Evolutionary conservation across 2,113 vertebrate species (phyloP).

Genomic region (Notechis scutatus): DNA sequence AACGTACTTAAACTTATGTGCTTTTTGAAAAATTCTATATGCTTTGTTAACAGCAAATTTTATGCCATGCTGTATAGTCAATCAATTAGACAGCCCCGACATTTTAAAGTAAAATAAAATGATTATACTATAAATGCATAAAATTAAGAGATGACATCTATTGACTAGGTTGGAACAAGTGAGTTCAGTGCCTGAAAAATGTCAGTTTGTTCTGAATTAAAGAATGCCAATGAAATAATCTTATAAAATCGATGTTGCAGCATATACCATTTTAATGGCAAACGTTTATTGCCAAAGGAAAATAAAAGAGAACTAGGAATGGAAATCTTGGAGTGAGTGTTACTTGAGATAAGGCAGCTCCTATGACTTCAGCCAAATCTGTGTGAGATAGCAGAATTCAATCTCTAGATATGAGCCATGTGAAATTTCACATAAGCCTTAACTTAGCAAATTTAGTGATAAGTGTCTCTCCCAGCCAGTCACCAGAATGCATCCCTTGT

Average conservation of each 20-base stretch:
- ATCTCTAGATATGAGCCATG: conserved; percentile 9
- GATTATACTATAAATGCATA: neutral
- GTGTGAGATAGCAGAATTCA: neutral
- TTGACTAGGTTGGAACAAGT: neutral
- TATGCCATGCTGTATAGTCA: neutral
- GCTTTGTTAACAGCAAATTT: neutral
- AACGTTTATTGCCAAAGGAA: conserved; percentile 2
- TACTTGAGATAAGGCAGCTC: conserved; percentile 21
- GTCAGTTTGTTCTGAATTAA: neutral
- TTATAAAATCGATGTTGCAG: neutral
- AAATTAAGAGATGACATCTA: neutral
- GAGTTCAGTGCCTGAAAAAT: neutral
- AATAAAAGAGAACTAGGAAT: conserved; percentile 5
- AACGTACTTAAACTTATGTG: neutral
- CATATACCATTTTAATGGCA: conserved; percentile 6
- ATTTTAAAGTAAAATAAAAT: neutral
- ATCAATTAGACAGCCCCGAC: neutral
- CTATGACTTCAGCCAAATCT: conserved; percentile 14
- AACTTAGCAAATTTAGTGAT: neutral
- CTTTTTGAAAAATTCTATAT: neutral
- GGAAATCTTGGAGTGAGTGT: conserved; percentile 15
- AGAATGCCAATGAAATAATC: neutral
- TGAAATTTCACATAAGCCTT: conserved; percentile 11
- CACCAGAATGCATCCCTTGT: neutral
- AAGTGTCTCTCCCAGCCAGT: neutral